These are phyloP conservation scores for Dolichopus griseipennis DNA, from an alignment of 2,888 invertebrate species.

Conservation along the genomic window DNA sequence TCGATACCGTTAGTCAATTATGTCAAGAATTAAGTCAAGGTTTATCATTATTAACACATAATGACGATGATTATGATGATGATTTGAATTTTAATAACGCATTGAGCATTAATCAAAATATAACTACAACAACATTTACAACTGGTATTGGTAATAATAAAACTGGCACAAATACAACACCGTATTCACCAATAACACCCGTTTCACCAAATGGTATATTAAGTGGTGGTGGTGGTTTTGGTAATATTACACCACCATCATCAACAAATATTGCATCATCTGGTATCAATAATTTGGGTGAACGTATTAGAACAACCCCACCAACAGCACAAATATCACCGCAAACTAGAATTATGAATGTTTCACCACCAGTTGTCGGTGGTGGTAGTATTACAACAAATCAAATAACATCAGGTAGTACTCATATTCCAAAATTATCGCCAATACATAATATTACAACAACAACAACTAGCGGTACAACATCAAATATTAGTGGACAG, in stretches of 20 bases:
- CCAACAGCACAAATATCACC: conserved; percentile 49
- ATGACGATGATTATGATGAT: conserved; percentile 45
- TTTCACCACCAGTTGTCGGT: conserved; percentile 55
- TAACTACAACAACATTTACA: conserved; percentile 23
- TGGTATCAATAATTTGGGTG: conserved; percentile 15
- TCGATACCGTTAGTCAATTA: conserved; percentile 59
- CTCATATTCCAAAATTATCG: conserved; percentile 27
- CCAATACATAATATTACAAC: conserved; percentile 29
- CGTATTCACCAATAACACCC: conserved; percentile 13
- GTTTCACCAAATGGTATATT: conserved; percentile 13
- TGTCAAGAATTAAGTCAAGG: conserved; percentile 68
- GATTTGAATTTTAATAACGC: conserved; percentile 51
- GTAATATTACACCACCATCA: background rate
- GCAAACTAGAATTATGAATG: conserved; percentile 47
- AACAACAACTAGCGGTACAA: conserved; percentile 21
- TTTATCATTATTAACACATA: conserved; percentile 54
- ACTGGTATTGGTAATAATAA: conserved; percentile 13
- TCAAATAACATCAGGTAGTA: conserved; percentile 25
- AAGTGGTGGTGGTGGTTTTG: background rate
- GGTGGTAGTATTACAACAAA: conserved; percentile 33
- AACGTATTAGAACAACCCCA: conserved; percentile 22
- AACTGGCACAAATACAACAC: conserved; percentile 13
- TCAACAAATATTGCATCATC: conserved; percentile 24
- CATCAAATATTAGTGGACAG: conserved; percentile 13
- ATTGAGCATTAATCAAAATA: conserved; percentile 49